Evolutionary conservation across 2,888 invertebrate genomes (phyloP).

Genomic region (Dione juno): DNA sequence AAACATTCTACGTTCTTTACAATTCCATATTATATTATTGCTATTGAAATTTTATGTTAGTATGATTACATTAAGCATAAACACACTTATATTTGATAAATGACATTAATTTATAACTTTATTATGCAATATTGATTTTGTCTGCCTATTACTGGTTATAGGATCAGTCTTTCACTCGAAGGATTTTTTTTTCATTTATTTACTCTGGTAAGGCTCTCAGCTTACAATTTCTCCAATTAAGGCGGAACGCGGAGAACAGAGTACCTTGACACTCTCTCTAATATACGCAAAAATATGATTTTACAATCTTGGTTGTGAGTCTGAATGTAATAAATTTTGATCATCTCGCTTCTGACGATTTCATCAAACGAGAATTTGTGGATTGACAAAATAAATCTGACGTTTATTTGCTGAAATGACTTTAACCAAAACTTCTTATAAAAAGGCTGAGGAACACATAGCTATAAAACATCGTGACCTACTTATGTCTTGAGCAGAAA

Average conservation of each 20-base stretch:
- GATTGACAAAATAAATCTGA: conserved; percentile 17
- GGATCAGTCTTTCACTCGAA: too few relatives aligned
- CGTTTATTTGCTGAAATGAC: conserved; percentile 13
- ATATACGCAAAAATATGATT: not conserved
- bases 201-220: too few relatives aligned
- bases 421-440: conserved; percentile 43
- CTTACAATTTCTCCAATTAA: too few relatives aligned
- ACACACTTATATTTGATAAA: too few relatives aligned
- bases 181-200: too few relatives aligned
- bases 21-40: conserved; percentile 20
- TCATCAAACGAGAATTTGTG: conserved; percentile 17
- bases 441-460: conserved; percentile 51
- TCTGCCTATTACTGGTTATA: too few relatives aligned
- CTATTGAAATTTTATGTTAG: not conserved
- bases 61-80: too few relatives aligned
- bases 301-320: not conserved
- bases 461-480: conserved; percentile 70
- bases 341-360: conserved; percentile 1
- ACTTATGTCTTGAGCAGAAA: conserved; percentile 69
- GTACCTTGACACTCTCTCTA: not conserved
- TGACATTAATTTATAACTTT: too few relatives aligned
- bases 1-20: conserved; percentile 34
- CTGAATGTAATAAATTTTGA: not conserved
- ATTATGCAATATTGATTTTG: too few relatives aligned
- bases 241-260: too few relatives aligned